Conservation (phyloP, 2,797 vertebrate species). For the Eidolon dupreanum region DNA sequence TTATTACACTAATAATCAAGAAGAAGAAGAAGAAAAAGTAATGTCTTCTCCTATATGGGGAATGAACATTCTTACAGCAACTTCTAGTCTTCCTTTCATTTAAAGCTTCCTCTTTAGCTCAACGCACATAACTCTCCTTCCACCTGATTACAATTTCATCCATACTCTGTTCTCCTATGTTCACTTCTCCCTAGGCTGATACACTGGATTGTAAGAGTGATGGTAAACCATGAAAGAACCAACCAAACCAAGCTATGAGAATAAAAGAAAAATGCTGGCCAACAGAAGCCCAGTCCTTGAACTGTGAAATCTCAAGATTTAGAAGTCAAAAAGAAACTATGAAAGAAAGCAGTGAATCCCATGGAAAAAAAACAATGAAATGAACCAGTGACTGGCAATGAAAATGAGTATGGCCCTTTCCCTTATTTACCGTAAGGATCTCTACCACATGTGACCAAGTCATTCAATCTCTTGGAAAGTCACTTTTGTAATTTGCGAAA, state of each 20-base stretch:
- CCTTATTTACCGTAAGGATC: not conserved
- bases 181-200: not conserved
- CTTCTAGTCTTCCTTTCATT: not conserved
- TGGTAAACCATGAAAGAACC: not conserved
- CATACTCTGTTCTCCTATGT: not conserved
- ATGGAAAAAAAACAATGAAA: not conserved
- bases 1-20: not conserved
- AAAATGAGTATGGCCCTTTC: not conserved
- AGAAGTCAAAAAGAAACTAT: not conserved
- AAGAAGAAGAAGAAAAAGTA: not conserved
- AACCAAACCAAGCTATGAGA: not conserved
- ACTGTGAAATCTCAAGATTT: not conserved
- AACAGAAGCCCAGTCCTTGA: not conserved
- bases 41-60: not conserved
- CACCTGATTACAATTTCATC: not conserved
- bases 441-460: not conserved
- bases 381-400: not conserved
- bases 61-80: not conserved
- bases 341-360: not conserved
- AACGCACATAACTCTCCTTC: not conserved
- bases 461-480: not conserved
- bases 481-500: not conserved
- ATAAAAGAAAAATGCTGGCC: not conserved
- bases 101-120: not conserved
- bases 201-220: not conserved